A percentile compares a stretch with the other conserved stretches of the same genome.
Evolutionary conservation across 2,797 vertebrate genomes (phyloP).

Genomic region (Mionectes olivaceus): DNA sequence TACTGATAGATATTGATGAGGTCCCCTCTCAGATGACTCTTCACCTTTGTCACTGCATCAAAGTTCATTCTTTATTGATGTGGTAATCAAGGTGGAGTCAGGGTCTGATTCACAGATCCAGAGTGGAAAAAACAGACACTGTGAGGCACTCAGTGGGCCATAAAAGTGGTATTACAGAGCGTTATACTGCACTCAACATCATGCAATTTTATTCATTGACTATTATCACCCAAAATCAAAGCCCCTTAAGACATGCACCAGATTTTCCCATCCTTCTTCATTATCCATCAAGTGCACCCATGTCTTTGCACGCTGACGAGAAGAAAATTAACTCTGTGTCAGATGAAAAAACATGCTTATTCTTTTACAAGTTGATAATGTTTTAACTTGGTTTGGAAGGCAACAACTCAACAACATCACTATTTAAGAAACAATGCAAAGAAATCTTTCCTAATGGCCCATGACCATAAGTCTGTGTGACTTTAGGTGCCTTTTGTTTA

Average conservation of each 20-base stretch:
- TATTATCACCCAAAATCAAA: neutral
- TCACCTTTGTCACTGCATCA: neutral
- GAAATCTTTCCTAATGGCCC: neutral
- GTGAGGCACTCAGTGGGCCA: neutral
- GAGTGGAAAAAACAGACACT: neutral
- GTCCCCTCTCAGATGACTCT: neutral
- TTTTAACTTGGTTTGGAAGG: neutral
- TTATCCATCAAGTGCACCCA: neutral
- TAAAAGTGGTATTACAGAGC: neutral
- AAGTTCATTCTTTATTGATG: neutral
- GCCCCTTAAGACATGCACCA: neutral
- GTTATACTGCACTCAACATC: rapidly evolving
- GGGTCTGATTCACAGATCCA: neutral
- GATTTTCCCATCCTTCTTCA: neutral
- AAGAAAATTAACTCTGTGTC: neutral
- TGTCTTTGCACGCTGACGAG: rapidly evolving
- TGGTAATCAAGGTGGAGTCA: neutral
- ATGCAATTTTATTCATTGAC: neutral
- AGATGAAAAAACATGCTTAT: neutral
- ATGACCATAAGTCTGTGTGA: neutral
- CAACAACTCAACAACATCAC: neutral
- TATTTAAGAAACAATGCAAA: neutral
- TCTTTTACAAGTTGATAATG: neutral
- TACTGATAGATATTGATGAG: neutral
- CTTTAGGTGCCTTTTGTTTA: neutral